Conservation (phyloP, 2,797 vertebrate species). For the Hippopotamyrus pictus region DNA sequence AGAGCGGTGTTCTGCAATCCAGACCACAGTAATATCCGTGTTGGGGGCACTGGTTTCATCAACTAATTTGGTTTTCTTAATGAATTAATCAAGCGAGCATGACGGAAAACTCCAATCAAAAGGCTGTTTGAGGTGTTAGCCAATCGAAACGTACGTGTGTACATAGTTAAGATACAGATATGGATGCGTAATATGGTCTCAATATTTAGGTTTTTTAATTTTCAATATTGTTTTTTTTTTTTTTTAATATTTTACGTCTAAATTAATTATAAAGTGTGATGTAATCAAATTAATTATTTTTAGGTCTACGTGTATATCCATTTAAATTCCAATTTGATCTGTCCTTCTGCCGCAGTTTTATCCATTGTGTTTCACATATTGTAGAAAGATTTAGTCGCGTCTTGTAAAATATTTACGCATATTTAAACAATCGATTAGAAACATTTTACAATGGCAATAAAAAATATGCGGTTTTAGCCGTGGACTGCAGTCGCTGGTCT, state of each 20-base stretch:
- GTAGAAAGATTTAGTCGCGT: background rate
- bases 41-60: conserved; percentile 13
- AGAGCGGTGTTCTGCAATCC: conserved; percentile 43
- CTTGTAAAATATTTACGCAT: conserved; percentile 6
- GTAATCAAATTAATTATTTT: background rate
- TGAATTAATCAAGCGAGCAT: conserved; percentile 14
- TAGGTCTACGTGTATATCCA: background rate
- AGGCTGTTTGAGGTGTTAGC: background rate
- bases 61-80: conserved; percentile 15
- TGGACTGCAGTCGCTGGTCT: background rate
- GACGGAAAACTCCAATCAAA: background rate
- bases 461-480: conserved; percentile 12
- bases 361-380: background rate
- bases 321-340: background rate
- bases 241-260: conserved; percentile 12
- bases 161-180: background rate
- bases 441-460: conserved; percentile 12
- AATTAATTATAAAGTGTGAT: background rate
- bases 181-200: background rate
- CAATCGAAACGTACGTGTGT: background rate
- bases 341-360: background rate
- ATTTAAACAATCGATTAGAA: conserved; percentile 13
- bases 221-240: too few relatives aligned
- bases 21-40: conserved; percentile 30
- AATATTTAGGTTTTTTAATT: background rate